Evolutionary conservation across 2,797 vertebrate genomes (phyloP), one percentile per base, ranked within the genome.

Genomic region (Nothura maculosa): DNA sequence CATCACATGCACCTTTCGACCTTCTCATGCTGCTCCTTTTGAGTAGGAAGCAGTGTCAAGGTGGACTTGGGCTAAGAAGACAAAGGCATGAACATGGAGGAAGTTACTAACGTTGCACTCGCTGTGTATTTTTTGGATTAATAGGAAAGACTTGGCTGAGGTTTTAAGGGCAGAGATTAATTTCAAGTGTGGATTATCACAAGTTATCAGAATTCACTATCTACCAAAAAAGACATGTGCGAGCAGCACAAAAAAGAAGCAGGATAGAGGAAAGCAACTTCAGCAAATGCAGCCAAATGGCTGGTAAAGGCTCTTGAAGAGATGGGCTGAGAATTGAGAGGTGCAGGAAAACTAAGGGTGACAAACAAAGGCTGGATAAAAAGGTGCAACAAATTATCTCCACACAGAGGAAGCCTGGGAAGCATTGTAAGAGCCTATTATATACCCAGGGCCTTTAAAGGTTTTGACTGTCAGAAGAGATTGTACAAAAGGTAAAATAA

Each of bases 401-500:
- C 27, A 38, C 16, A 69, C 69, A 73, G 73, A 91, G 80, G 54
- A 38, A 72, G 38, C 19, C 8, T 0, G 50, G 75, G 54, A 74
- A 80, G 67, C 63, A 22, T 15, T 77, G 48, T 42, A 54, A 83
- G 62, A 85, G 18, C 25, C 79, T 64, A 15, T 57, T 57, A 63
- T 22, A 78, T 34, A 78, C 57, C n/a, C 76, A 30, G 30, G 63
- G 83, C 16, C 84, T 85, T 80, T n/a, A 72, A 92, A 86, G 73
- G 52, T 36, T 88, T 67, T 52, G 74, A 63, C 50, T 55, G 10
- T 47, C 57, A 81, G 68, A 61, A 81, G 48, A 85, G 40, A 74
- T 19, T 30, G 89, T 47, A 77, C 48, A 78, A 77, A 92, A 81
- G 93, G 87, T 75, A 79, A 85, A 92, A 89, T 20, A 81, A 90